Percentiles rank a stretch among this genome's conserved stretches.
These are phyloP conservation scores for Julus scanicus DNA, from an alignment of 2,888 invertebrate genomes.

Conservation along the genomic window DNA sequence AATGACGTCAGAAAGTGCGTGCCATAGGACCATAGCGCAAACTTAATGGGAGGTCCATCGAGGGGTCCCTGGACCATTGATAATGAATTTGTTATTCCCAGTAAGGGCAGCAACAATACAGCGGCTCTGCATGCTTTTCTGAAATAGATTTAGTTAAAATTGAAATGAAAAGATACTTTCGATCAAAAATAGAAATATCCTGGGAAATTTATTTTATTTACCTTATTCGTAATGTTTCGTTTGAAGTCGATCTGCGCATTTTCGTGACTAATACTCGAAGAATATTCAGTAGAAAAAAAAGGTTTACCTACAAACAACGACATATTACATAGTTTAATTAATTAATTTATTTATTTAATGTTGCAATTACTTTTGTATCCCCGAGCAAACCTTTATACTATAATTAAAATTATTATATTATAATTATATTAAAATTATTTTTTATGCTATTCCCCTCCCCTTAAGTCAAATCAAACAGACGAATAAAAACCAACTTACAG, in stretches of 20 bases:
- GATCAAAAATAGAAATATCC: background rate
- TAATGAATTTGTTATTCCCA: conserved; percentile 71
- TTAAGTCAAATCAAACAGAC: background rate
- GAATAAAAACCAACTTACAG: background rate
- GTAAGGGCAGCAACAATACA: conserved; percentile 59
- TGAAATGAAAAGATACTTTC: background rate
- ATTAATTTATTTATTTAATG: no score
- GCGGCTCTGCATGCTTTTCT: conserved; percentile 60
- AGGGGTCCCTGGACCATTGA: conserved; percentile 78
- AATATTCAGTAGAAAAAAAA: conserved; percentile 60
- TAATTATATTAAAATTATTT: no score
- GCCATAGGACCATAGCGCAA: conserved; percentile 83
- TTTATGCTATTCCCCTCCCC: no score
- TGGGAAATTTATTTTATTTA: background rate
- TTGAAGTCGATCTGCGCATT: conserved; percentile 41
- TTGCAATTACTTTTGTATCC: no score
- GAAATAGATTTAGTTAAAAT: background rate
- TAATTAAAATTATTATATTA: no score
- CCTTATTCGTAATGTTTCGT: conserved; percentile 43
- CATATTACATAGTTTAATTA: no score
- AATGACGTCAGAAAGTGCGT: conserved; percentile 85
- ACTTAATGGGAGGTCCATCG: conserved; percentile 75
- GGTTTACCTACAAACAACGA: conserved; percentile 59
- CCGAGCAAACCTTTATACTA: no score
- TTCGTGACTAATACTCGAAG: conserved; percentile 55